Conservation (phyloP, 2,888 invertebrate genomes). For the Drosophila colorata region DNA sequence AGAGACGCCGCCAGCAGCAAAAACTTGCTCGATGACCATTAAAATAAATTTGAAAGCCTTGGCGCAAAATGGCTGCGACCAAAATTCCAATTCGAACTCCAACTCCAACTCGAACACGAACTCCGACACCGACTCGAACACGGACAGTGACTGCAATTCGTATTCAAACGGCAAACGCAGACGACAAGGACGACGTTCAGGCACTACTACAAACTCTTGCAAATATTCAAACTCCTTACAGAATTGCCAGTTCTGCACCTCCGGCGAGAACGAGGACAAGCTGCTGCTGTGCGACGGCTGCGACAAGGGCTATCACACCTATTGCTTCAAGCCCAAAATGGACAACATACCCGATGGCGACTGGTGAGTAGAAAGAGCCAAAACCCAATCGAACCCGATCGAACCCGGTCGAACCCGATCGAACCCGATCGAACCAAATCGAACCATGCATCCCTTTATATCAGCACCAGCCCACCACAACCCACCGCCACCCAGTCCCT, state of each 20-base stretch:
- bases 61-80: conserved; percentile 54
- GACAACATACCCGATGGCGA: conserved; percentile 98
- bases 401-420: not conserved
- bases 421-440: not conserved
- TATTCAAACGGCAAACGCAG: conserved; percentile 46
- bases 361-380: conserved; percentile 90
- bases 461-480: not conserved
- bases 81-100: conserved; percentile 10
- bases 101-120: conserved; percentile 29
- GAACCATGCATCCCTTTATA: not conserved
- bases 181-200: conserved; percentile 69
- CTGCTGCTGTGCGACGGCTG: conserved; percentile 98
- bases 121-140: conserved; percentile 45
- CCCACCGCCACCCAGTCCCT: not conserved
- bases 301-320: conserved; percentile 99
- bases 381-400: conserved; percentile 1
- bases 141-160: conserved; percentile 50
- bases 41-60: conserved; percentile 81
- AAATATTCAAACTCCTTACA: conserved; percentile 86
- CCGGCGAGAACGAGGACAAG: conserved; percentile 98
- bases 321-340: conserved; percentile 99
- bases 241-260: conserved; percentile 99
- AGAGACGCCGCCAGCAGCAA: conserved; percentile 3
- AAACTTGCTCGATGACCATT: conserved; percentile 55
- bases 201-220: conserved; percentile 80